These are phyloP conservation scores for Bovichtus diacanthus DNA, from an alignment of 2,797 vertebrate genomes.

Conservation along the genomic window DNA sequence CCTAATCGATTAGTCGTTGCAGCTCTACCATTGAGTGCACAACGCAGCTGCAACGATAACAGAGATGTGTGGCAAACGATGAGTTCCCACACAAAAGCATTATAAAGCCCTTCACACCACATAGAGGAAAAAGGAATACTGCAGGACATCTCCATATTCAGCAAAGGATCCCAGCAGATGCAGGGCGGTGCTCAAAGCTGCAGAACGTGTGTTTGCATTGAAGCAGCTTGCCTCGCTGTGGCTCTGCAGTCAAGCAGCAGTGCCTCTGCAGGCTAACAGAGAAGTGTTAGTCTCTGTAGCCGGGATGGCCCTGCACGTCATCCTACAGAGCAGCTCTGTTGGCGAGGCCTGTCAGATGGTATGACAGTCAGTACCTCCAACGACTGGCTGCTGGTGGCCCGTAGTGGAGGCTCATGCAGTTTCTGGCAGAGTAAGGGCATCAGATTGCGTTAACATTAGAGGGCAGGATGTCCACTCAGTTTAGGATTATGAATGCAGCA, in stretches of 20 bases:
- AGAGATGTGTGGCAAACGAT: slow-evolving; percentile 2
- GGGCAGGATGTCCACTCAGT: slow-evolving; percentile 26
- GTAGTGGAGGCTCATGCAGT: slow-evolving; percentile 31
- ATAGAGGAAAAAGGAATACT: slow-evolving; percentile 1
- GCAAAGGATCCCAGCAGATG: slow-evolving; percentile 9
- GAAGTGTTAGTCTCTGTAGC: slow-evolving; percentile 21
- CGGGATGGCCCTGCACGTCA: background rate
- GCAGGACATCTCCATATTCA: slow-evolving; percentile 20
- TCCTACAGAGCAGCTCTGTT: slow-evolving; percentile 35
- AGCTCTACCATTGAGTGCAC: too few relatives aligned
- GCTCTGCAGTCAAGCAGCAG: slow-evolving; percentile 32
- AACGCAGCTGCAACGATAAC: slow-evolving; percentile 5
- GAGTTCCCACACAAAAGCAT: background rate
- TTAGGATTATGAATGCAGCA: slow-evolving; percentile 28
- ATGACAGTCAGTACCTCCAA: slow-evolving; percentile 32
- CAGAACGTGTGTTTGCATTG: slow-evolving; percentile 43
- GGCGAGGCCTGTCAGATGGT: slow-evolving; percentile 33
- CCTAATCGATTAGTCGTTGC: too few relatives aligned
- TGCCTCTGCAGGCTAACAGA: slow-evolving; percentile 15
- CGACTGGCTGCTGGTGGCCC: slow-evolving; percentile 40
- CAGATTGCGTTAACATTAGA: slow-evolving; percentile 42
- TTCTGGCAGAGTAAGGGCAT: slow-evolving; percentile 50
- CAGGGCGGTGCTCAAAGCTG: slow-evolving; percentile 25
- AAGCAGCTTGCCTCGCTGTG: slow-evolving; percentile 33
- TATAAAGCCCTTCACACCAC: background rate